Percentiles rank a stretch among this genome's conserved stretches.
phyloP scores from a whole-genome alignment of 1,140 invertebrate species.

The Trichonephila clavipes region DNA sequence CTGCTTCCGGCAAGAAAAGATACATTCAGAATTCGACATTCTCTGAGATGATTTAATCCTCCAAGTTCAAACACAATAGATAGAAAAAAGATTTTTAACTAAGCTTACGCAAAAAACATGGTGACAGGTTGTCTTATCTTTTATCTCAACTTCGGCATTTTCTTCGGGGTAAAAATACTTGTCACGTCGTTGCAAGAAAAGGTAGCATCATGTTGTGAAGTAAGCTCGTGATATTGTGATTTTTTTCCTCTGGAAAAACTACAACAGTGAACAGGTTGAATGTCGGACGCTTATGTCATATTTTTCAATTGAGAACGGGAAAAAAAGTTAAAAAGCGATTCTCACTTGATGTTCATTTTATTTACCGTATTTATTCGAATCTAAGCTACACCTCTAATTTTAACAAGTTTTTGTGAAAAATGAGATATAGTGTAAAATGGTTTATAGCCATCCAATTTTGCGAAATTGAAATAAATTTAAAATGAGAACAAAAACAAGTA shows the following conservation, averaged over 20 bases:
- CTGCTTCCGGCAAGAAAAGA: background rate
- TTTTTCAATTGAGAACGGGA: too few relatives aligned
- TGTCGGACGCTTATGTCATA: too few relatives aligned
- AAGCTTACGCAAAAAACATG: background rate
- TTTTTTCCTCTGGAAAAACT: background rate
- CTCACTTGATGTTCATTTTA: too few relatives aligned
- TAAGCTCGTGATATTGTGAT: background rate
- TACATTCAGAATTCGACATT: background rate
- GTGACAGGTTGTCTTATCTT: constrained; percentile 19
- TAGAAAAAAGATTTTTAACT: background rate
- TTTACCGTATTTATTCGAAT: too few relatives aligned
- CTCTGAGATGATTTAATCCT: background rate
- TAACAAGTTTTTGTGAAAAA: too few relatives aligned
- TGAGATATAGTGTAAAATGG: too few relatives aligned
- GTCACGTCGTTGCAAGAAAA: background rate
- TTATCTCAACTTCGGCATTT: background rate
- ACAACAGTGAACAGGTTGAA: too few relatives aligned
- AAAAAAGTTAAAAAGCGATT: too few relatives aligned
- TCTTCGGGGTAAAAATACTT: background rate
- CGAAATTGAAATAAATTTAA: too few relatives aligned
- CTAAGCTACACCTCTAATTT: too few relatives aligned
- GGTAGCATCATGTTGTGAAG: background rate
- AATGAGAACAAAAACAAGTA: too few relatives aligned
- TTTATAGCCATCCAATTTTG: too few relatives aligned
- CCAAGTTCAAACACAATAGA: background rate